Evolutionary conservation across 2,888 invertebrate genomes (phyloP).

Genomic region (Mechanitis messenoides): DNA sequence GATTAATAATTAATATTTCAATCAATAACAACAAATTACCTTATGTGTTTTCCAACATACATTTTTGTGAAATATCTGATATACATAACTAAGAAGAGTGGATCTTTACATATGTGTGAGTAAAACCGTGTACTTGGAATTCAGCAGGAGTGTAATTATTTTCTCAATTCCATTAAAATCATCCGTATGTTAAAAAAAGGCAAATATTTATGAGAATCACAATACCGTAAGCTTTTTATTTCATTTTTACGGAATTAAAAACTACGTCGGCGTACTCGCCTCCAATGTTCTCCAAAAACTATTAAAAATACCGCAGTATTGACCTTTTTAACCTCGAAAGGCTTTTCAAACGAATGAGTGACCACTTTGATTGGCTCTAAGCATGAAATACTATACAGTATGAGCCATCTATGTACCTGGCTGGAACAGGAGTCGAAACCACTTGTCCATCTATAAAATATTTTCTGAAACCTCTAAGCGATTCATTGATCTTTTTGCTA

Average conservation of each 20-base stretch:
- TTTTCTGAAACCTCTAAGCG: constrained; percentile 55
- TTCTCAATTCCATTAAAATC: too few species aligned
- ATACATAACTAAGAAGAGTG: too few species aligned
- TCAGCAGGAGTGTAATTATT: too few species aligned
- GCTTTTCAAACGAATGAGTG: constrained; percentile 33
- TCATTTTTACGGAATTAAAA: too few species aligned
- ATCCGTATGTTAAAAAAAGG: too few species aligned
- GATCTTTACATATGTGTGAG: too few species aligned
- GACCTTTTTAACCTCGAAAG: constrained; percentile 26
- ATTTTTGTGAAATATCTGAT: too few species aligned
- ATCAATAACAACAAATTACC: constrained; percentile 15
- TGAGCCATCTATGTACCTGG: constrained; percentile 21
- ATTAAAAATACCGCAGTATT: constrained; percentile 26
- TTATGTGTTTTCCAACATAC: constrained; percentile 1
- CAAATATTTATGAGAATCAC: too few species aligned
- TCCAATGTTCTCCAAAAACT: constrained; percentile 15
- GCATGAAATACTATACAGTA: constrained; percentile 18
- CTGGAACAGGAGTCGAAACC: constrained; percentile 20
- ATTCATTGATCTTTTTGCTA: constrained; percentile 66
- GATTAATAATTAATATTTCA: constrained; percentile 34
- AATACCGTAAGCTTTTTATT: too few species aligned
- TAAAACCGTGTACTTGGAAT: too few species aligned
- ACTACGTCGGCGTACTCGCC: too few species aligned
- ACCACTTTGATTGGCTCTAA: constrained; percentile 39
- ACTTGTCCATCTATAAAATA: constrained; percentile 47